phyloP scores from a whole-genome alignment of 2,113 vertebrate genomes.

The Epinephelus fuscoguttatus region DNA sequence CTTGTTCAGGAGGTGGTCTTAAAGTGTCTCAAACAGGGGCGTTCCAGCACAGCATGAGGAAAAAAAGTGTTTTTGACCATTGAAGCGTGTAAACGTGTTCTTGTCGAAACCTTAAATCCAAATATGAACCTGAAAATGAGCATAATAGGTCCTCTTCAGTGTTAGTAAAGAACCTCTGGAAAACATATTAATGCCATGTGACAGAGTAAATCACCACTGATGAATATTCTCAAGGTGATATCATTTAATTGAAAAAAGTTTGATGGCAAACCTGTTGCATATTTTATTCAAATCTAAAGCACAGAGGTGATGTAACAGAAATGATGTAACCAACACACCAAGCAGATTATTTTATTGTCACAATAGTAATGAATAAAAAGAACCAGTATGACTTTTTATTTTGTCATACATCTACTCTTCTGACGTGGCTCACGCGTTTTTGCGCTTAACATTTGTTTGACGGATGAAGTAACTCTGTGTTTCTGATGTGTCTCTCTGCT shows the following conservation, averaged over 20 bases:
- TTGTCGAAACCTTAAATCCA: no score
- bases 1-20: no score
- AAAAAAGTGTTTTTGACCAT: no score
- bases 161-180: conserved; percentile 31
- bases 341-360: conserved; percentile 62
- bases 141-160: background rate
- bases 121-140: no score
- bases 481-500: conserved; percentile 52
- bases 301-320: conserved; percentile 35
- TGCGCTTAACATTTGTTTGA: background rate
- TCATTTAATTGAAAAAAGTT: conserved; percentile 39
- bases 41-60: no score
- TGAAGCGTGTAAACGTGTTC: no score
- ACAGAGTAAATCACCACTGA: conserved; percentile 36
- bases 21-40: no score
- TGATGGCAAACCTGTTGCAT: conserved; percentile 62
- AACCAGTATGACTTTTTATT: conserved; percentile 15
- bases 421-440: conserved; percentile 13
- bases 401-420: conserved; percentile 19
- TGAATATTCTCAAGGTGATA: conserved; percentile 45
- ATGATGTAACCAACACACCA: conserved; percentile 8
- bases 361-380: conserved; percentile 2
- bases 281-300: conserved; percentile 25
- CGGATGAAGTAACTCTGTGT: background rate
- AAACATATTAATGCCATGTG: conserved; percentile 52